Base-by-base conservation (phyloP, 2,797 vertebrate species). In the Morelia viridis region DNA sequence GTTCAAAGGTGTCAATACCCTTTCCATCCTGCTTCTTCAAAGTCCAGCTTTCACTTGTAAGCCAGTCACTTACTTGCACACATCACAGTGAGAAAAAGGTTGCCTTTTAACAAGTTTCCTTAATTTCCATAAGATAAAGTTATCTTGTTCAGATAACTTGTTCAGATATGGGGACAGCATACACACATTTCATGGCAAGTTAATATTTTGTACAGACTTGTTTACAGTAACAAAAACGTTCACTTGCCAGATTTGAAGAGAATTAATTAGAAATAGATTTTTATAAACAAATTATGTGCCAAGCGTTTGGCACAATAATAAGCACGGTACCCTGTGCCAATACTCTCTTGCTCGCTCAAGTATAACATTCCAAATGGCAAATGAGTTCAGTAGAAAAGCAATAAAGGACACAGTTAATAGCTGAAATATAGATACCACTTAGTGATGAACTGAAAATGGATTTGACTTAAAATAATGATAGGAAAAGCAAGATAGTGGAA, bases 241-340 rank as follows among this genome's bases (percentile, higher is more conserved):
- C 12, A 17, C 57, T 83, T 90, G 68, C 19, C 57, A 83, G 65
- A 80, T 56, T 83, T 88, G 41, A 87, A 88, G 68, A 80, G 68
- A 53, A 83, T 88, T 62, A 62, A 88, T 88, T 80, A 83, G 58
- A 91, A 86, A 88, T 53, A 53, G 85, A 61, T 62, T 80, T 76
- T 53, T 61, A 61, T 88, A 88, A 91, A 83, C 68, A 83, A 88
- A 80, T 88, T 19, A 83, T 83, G n/a, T 28, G 91, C 57, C 68
- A 53, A 88, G 86, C 28, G 11, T 76, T 91, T 62, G 26, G 65
- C 26, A n/a, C n/a, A 28, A 15, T 88, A 84, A 31, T 24, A 31
- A 76, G 56, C 35, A 24, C 41, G 87, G 17, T 87, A 53, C 4
- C 26, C 46, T 15, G 56, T 87, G 85, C 35, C 85, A 91, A 80